Evolutionary conservation across 2,797 vertebrate species (phyloP).

Genomic region (Phylloscopus collybita): DNA sequence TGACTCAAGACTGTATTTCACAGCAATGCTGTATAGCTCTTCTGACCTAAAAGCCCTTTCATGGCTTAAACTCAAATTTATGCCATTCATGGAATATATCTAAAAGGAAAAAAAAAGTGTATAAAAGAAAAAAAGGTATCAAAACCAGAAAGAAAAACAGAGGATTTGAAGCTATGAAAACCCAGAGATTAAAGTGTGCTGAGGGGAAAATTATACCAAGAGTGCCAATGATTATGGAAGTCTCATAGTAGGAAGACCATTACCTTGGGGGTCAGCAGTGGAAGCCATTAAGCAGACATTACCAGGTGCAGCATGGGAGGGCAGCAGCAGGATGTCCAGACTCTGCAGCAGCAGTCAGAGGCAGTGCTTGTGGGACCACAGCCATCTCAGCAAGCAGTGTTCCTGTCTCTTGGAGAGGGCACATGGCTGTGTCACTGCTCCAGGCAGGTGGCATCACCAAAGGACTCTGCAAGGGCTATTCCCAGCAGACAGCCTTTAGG

Average conservation of each 20-base stretch:
- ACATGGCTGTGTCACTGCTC: neutral
- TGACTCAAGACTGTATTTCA: neutral
- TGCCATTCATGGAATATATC: neutral
- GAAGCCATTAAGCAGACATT: neutral
- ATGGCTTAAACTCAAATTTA: neutral
- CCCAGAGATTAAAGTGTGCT: neutral
- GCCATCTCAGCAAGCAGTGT: neutral
- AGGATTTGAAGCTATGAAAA: neutral
- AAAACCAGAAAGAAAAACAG: neutral
- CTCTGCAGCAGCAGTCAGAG: neutral
- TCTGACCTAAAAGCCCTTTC: neutral
- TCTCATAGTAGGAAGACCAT: neutral
- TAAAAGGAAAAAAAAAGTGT: neutral
- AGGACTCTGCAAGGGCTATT: neutral
- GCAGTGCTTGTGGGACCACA: neutral
- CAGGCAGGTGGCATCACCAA: neutral
- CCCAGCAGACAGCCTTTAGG: neutral
- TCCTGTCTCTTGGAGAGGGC: neutral
- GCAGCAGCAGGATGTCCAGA: neutral
- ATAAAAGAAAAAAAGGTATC: neutral
- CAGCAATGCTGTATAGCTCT: neutral
- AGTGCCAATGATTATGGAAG: neutral
- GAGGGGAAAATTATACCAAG: neutral
- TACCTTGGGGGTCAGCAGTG: neutral
- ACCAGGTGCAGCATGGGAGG: rapidly evolving